Base-by-base conservation (phyloP, 2,113 vertebrate genomes). In the Forbesichthys papilliferus region DNA sequence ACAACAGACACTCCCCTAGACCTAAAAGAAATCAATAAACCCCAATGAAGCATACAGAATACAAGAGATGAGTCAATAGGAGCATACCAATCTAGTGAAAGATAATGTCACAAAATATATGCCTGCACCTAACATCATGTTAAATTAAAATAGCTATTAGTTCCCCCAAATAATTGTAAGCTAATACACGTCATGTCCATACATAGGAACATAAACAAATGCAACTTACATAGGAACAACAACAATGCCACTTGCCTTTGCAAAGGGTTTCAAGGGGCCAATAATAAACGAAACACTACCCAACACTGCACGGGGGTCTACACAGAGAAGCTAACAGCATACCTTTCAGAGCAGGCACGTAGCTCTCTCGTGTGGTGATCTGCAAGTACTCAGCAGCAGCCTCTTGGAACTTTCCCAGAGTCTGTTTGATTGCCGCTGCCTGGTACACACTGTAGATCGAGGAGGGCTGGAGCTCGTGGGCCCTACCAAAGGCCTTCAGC, bases 311-410 rank as follows among this genome's bases (percentile, higher is more conserved):
- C 1, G 36, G 4, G 36, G 36, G 5, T 42, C 36, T 42, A 42
- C 11, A 54, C 27, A 52, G 36, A 53, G 6, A 33, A 10, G 36
- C 42, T 36, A 20, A 78, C 60, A 61, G 61, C 68, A 0, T 18
- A 99, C 97, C 96, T 96, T 99, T 98, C 63, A 98, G 87, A 5
- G 96, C 98, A 57, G 96, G 97, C 9, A 99, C 94, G 52, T 99
- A 99, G 46, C 96, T 93, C 85, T 94, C 92, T 46, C 90, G 84
- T 63, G 89, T 73, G 71, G 96, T 90, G 76, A 98, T 95, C 64
- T 94, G 85, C 69, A 94, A 85, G 81, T 98, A 99, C 46, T 95
- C 95, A 64, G 87, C 80, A 36, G 93, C 78, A 0, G 97, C 96
- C 56, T 94, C 95, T 80, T 93, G 92, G 0, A 95, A 98, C 78